Base-by-base conservation (phyloP, 2,888 invertebrate genomes). In the Lordiphosa fenestrarum region DNA sequence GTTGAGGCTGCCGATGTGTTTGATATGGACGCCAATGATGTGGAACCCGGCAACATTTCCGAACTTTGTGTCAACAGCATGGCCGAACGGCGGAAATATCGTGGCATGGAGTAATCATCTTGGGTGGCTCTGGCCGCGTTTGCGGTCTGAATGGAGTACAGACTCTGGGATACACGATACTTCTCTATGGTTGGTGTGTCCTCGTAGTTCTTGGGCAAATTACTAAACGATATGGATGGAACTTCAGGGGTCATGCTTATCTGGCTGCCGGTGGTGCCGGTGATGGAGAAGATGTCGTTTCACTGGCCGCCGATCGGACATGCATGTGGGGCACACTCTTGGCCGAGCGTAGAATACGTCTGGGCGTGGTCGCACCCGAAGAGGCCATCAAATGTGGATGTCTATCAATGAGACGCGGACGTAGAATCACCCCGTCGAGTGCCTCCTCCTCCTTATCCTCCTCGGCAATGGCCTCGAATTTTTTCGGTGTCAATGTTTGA, bases 91-190 rank as follows among this genome's bases (percentile, higher is more conserved):
- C 92, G 91, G 68, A 92, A 93, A 71, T 92, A 92, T 57, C 93
- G 89, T 0, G 93, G 93, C 93, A 93, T 93, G 15, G 92, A 92
- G 53, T 91, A 92, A 66, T 93, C 93, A 12, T 81, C 71, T 62
- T 91, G 90, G 23, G 90, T 89, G 33, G 90, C 90, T 49, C 85
- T 84, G 0, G 82, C 84, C 10, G 84, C 85, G 40, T 91, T 91
- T 0, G 92, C 91, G 41, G 92, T 90, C 76, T 92, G 91, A 57
- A 92, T 91, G 12, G 89, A 88, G 47, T 89, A 88, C 4, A 90
- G 84, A 66, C 89, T 89, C 53, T 87, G 86, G 3, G 89, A 87
- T 25, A 89, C 90, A 13, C 88, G 86, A 62, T 90, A 90, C 57
- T 89, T 88, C 37, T 89, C 89, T n/a, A 90, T 85, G 6, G 89